Base-by-base conservation (phyloP, 2,888 invertebrate genomes). In the Metopia argyrocephala region DNA sequence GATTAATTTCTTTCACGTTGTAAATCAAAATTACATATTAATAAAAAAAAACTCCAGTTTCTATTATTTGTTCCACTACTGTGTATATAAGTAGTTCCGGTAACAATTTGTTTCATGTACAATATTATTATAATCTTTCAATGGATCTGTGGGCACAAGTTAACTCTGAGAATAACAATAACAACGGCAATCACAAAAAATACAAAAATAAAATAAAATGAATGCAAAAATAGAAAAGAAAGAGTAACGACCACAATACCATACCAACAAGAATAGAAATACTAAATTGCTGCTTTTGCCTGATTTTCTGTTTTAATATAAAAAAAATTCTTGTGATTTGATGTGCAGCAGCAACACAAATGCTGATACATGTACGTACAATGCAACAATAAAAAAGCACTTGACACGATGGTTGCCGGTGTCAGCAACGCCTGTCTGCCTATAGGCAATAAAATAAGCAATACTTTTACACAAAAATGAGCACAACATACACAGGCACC, bases 371-470 rank as follows among this genome's bases (percentile, higher is more conserved):
- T n/a, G n/a, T n/a, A n/a, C n/a, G n/a, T n/a, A n/a, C n/a, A n/a
- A n/a, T 62, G 62, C 56, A n/a, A 9, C 3, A 38, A 27, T 9
- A 27, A n/a, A n/a, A 56, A 7, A 57, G 57, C 69, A 78, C 76
- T 78, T 78, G 65, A 71, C 76, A 78, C 70, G 59, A 65, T 65
- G 70, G 65, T 70, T 78, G 70, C 4, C 70, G 59, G 76, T 78
- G 70, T 71, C 70, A 78, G 59, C 50, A 52, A 65, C 65, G 76
- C 70, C 76, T 59, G 23, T 25, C 65, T 70, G 64, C 59, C 38
- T 38, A 12, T 12, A 59, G 38, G 52, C 65, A 70, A 76, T 57
- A 5, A 5, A 56, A 27, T 15, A 70, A 69, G 38, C 27, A 20
- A 66, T 15, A 28, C 23, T 12, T 38, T 4, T 15, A 38, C 12